These are phyloP conservation scores for Lepus europaeus DNA, from an alignment of 2,113 vertebrate genomes.

Conservation along the genomic window DNA sequence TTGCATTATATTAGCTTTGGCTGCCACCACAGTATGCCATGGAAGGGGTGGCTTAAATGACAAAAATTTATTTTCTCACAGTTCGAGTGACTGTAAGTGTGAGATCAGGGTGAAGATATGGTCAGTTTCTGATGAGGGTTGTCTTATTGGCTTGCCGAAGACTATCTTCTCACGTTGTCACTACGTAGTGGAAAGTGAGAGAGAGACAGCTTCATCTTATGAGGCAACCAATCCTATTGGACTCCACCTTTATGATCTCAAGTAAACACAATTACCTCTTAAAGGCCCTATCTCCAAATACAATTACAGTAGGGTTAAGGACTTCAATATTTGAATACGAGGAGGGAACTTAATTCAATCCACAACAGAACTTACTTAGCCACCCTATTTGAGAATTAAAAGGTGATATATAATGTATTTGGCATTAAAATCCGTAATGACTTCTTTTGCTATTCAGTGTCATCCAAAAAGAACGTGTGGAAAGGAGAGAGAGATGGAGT, in stretches of 20 bases:
- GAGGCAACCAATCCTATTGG: neutral
- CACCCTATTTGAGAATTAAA: neutral
- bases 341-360: neutral
- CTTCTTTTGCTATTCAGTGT: neutral
- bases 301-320: neutral
- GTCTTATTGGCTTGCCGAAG: neutral
- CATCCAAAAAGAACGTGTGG: neutral
- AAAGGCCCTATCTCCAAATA: neutral
- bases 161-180: neutral
- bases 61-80: slow-evolving; percentile 11
- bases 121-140: neutral
- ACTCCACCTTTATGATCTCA: neutral
- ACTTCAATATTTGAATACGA: neutral
- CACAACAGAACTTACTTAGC: neutral
- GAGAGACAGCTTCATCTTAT: neutral
- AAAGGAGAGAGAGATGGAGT: neutral
- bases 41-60: neutral
- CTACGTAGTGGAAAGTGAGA: neutral
- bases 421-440: neutral
- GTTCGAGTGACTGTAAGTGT: neutral
- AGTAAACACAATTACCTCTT: neutral
- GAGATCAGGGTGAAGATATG: neutral
- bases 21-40: neutral
- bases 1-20: neutral
- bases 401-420: neutral